phyloP scores from a whole-genome alignment of 2,888 invertebrate species.

The Drosophila helvetica region DNA sequence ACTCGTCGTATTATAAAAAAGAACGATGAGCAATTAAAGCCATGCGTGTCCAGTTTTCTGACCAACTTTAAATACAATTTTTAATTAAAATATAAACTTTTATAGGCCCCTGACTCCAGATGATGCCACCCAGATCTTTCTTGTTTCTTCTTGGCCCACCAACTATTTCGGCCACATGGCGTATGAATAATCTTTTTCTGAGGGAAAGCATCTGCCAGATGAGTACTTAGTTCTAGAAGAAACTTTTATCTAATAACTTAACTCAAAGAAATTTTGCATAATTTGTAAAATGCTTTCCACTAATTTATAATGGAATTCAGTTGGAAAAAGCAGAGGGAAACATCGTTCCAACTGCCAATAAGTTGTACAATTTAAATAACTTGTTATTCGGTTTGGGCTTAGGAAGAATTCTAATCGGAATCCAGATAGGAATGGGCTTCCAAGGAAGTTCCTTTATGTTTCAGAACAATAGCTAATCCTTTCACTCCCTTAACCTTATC shows the following conservation, averaged over 20 bases:
- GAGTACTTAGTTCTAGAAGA: background rate
- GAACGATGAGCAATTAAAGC: constrained; percentile 61
- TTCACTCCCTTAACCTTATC: too few relatives aligned
- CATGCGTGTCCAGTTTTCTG: constrained; percentile 60
- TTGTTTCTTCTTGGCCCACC: constrained; percentile 1
- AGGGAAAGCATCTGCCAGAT: background rate
- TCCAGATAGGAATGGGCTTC: background rate
- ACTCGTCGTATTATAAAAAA: constrained; percentile 22
- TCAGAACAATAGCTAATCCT: background rate
- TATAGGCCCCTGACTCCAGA: constrained; percentile 26
- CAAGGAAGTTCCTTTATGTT: background rate
- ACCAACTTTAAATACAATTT: constrained; percentile 55
- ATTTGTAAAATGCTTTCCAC: background rate
- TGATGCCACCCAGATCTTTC: constrained; percentile 3
- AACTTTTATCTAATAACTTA: too few relatives aligned
- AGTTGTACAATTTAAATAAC: too few relatives aligned
- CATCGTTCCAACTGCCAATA: background rate
- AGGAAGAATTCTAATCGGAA: too few relatives aligned
- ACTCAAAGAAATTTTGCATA: too few relatives aligned
- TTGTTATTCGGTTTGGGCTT: too few relatives aligned
- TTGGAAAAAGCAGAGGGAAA: background rate
- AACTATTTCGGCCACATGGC: constrained; percentile 56
- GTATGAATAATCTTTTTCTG: constrained; percentile 39
- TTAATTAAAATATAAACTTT: constrained; percentile 62
- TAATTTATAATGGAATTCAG: background rate